Evolutionary conservation across 1,140 invertebrate species (phyloP), one percentile per base, ranked within the genome.

Genomic region (Phocides pigmalion): DNA sequence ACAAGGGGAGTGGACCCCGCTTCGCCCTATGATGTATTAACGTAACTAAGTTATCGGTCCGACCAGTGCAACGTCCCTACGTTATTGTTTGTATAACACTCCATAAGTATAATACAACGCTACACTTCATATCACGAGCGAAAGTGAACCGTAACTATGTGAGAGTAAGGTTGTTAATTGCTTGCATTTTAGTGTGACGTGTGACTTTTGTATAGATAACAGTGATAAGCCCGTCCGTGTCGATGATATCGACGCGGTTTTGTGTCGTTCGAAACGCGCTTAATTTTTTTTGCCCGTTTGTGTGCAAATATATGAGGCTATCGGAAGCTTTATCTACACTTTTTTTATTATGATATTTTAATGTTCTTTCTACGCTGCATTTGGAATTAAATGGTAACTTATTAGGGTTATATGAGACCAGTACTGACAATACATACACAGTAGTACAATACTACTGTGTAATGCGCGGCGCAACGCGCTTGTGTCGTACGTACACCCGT

Each of bases 211-310:
- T 25, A n/a, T 4, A 49, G 12, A 37, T 15, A 35, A 49, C 17
- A 28, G n/a, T 49, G 58, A 61, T 61, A 61, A 61, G 58, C 28
- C 32, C 32, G 32, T 14, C 56, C 42, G 44, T 61, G 56, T 61
- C 56, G 56, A 61, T 61, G 28, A 61, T 61, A 61, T 61, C 56
- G 58, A 49, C 17, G 44, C 28, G 58, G 58, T 49, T 61, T 61
- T 51, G 49, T 51, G 49, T 46, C 41, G 41, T 46, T 47, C 11
- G 25, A 19, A 59, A 25, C 42, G 42, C 41, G 41, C 25, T 59
- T 47, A 59, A 51, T 15, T 12, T 28, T 47, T 47, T 35, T 19
- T 46, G n/a, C n/a, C n/a, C n/a, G n/a, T 59, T 32, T 44, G 12
- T 47, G 16, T 46, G 56, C 56, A 59, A 59, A 59, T 59, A 59